Percentiles rank a stretch among this genome's conserved stretches.
phyloP scores from a whole-genome alignment of 2,888 invertebrate genomes.

The Cantharis rufa region DNA sequence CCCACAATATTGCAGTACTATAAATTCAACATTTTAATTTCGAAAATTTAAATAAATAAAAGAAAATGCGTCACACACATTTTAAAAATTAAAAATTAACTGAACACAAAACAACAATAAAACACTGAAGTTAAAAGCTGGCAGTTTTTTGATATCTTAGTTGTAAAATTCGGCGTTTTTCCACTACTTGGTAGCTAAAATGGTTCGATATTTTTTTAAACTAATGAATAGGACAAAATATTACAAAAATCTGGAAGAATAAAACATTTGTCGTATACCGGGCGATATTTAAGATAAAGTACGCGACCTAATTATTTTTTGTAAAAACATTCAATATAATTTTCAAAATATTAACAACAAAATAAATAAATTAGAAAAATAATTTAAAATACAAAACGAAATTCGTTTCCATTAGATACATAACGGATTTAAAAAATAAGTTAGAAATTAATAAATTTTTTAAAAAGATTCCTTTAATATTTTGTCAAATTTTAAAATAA shows the following conservation, averaged over 20 bases:
- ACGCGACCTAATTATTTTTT: not conserved
- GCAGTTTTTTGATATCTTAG: slow-evolving; percentile 25
- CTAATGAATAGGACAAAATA: slow-evolving; percentile 7
- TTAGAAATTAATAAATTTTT: not conserved
- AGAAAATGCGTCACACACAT: slow-evolving; percentile 6
- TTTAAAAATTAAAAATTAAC: slow-evolving; percentile 8
- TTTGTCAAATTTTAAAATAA: slow-evolving; percentile 23
- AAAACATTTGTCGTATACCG: not conserved
- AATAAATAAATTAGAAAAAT: not conserved
- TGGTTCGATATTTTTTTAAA: slow-evolving; percentile 15
- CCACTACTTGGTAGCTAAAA: slow-evolving; percentile 10
- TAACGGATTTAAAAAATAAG: not conserved
- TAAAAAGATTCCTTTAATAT: slow-evolving; percentile 10
- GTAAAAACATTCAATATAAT: not conserved
- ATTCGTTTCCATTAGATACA: not conserved
- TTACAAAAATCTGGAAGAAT: slow-evolving; percentile 5
- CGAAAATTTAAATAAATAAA: not conserved
- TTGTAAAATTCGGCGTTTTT: slow-evolving; percentile 23
- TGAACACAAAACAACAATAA: slow-evolving; percentile 21
- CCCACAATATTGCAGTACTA: not conserved
- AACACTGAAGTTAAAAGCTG: slow-evolving; percentile 34
- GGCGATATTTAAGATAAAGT: not conserved
- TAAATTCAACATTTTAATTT: not conserved
- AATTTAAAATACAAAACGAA: not conserved
- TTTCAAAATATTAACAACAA: slow-evolving; percentile 1